A percentile compares a stretch with the other conserved stretches of the same genome.
These are phyloP conservation scores for Varroa destructor DNA, from an alignment of 1,140 invertebrate genomes.

Conservation along the genomic window DNA sequence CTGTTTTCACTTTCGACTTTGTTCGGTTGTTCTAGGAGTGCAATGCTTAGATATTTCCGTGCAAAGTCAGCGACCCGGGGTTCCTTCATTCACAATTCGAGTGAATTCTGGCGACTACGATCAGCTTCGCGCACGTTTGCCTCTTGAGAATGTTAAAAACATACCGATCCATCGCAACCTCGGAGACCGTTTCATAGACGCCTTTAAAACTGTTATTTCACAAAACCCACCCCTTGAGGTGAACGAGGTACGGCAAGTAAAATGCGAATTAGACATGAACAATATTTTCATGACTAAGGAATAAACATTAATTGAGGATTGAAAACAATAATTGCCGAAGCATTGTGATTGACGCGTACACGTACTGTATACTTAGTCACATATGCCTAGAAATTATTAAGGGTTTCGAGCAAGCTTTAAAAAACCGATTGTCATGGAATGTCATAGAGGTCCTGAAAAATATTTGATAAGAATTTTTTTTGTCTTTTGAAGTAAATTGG, in stretches of 20 bases:
- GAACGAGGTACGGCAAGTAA: constrained; percentile 50
- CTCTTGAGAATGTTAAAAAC: constrained; percentile 58
- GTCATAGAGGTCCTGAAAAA: too few species aligned
- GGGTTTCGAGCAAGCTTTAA: too few species aligned
- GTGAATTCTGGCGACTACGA: constrained; percentile 62
- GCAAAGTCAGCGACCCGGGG: constrained; percentile 44
- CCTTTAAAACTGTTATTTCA: constrained; percentile 59
- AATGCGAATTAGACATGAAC: background rate
- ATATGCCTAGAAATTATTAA: too few species aligned
- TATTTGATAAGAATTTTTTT: too few species aligned
- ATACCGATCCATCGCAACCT: constrained; percentile 63
- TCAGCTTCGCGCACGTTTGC: constrained; percentile 62
- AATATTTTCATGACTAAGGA: background rate
- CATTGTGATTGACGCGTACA: background rate
- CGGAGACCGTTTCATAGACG: constrained; percentile 65
- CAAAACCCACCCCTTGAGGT: constrained; percentile 53
- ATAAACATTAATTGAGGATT: background rate
- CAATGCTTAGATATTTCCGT: constrained; percentile 72
- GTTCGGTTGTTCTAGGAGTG: constrained; percentile 39
- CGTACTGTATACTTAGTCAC: background rate
- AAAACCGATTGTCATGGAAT: too few species aligned
- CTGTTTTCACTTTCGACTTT: background rate
- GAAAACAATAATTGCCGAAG: background rate
- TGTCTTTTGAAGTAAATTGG: too few species aligned
- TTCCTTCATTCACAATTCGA: constrained; percentile 41